Evolutionary conservation across 2,888 invertebrate genomes (phyloP).

Genomic region (Lasioglossum villosulum): DNA sequence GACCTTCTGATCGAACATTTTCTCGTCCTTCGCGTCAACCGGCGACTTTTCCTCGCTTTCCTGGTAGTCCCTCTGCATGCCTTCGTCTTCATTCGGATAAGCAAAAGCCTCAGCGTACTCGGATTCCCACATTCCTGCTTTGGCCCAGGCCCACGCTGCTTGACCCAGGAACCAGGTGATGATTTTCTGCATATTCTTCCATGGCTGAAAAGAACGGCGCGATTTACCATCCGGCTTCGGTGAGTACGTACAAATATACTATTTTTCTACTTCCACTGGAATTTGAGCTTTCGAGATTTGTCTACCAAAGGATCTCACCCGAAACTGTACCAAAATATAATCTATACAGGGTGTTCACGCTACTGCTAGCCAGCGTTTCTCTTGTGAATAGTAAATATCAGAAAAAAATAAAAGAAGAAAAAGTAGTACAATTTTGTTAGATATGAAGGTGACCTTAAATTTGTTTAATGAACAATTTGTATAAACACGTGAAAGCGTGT

Average conservation of each 20-base stretch:
- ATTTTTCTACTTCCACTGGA: background rate
- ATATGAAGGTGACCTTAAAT: too few relatives aligned
- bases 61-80: constrained; percentile 68
- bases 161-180: constrained; percentile 79
- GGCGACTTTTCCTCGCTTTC: constrained; percentile 74
- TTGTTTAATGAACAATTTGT: too few relatives aligned
- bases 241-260: background rate
- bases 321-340: background rate
- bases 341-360: too few relatives aligned
- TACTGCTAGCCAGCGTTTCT: too few relatives aligned
- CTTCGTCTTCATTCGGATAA: constrained; percentile 74
- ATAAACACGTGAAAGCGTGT: too few relatives aligned
- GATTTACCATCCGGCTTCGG: background rate
- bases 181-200: constrained; percentile 73
- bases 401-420: too few relatives aligned
- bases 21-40: constrained; percentile 84
- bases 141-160: constrained; percentile 76
- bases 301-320: background rate
- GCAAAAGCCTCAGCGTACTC: constrained; percentile 77
- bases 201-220: constrained; percentile 70
- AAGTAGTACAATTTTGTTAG: too few relatives aligned
- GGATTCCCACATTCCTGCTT: constrained; percentile 76
- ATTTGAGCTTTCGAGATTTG: too few relatives aligned
- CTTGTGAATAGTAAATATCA: too few relatives aligned
- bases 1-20: constrained; percentile 88